Evolutionary conservation across 2,888 invertebrate genomes (phyloP).

Genomic region (Hipparchia semele): DNA sequence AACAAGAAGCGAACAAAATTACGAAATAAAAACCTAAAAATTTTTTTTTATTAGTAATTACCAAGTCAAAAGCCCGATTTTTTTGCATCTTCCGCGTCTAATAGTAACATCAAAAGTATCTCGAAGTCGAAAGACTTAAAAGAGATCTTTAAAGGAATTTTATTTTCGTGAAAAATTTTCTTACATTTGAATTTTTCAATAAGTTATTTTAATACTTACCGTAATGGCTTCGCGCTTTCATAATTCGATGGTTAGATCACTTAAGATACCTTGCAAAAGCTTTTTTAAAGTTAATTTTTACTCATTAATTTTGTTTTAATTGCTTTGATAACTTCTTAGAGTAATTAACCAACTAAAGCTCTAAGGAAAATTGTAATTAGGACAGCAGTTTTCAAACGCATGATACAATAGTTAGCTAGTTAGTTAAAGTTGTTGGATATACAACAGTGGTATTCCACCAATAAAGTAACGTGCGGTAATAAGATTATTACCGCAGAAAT

Average conservation of each 20-base stretch:
- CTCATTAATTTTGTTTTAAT: too few relatives aligned
- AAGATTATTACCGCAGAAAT: too few relatives aligned
- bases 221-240: background rate
- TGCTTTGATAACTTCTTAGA: too few relatives aligned
- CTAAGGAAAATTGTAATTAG: too few relatives aligned
- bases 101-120: conserved; percentile 11
- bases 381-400: too few relatives aligned
- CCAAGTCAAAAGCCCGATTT: background rate
- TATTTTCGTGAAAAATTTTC: conserved; percentile 2
- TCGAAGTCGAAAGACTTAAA: background rate
- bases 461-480: too few relatives aligned
- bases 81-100: background rate
- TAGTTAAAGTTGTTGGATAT: too few relatives aligned
- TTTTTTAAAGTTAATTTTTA: background rate
- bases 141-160: background rate
- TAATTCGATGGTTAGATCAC: background rate
- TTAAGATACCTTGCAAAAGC: background rate
- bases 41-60: conserved; percentile 12
- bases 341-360: too few relatives aligned
- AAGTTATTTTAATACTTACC: background rate
- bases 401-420: too few relatives aligned
- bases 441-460: too few relatives aligned
- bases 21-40: too few relatives aligned
- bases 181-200: background rate
- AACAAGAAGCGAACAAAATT: too few relatives aligned